Conservation (phyloP, 2,797 vertebrate genomes). For the Microhierax caerulescens region DNA sequence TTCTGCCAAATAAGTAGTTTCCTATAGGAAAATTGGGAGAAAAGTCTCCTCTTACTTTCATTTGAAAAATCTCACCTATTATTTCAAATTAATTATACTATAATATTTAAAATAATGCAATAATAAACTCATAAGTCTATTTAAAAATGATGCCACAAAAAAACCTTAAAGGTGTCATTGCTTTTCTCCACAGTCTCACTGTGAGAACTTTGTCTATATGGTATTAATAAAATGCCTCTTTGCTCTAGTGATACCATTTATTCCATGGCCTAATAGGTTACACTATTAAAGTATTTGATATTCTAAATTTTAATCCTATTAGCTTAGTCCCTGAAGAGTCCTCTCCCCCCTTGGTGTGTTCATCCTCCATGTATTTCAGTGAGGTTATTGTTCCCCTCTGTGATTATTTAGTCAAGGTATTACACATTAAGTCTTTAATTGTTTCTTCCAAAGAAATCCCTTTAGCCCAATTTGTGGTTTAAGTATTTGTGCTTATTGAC, state of each 20-base stretch:
- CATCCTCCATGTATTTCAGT: neutral
- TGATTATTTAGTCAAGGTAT: constrained; percentile 36
- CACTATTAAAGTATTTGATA: neutral
- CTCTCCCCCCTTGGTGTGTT: neutral
- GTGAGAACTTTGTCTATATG: neutral
- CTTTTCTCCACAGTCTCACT: neutral
- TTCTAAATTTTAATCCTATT: constrained; percentile 43
- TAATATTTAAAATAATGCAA: neutral
- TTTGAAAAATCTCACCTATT: neutral
- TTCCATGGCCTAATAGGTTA: neutral
- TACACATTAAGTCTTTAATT: constrained; percentile 45
- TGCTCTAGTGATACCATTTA: neutral
- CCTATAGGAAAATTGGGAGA: neutral
- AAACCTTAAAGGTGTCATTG: neutral
- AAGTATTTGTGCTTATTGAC: constrained; percentile 57
- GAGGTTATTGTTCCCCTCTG: neutral
- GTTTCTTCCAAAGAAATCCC: constrained; percentile 56
- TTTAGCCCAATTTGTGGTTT: constrained; percentile 31
- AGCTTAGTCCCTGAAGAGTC: neutral
- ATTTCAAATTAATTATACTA: neutral
- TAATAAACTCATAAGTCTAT: neutral
- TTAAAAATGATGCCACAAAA: neutral
- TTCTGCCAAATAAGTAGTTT: neutral
- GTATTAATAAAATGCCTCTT: neutral
- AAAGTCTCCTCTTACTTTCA: neutral